Evolutionary conservation across 37 sponge, comb jelly and placozoan species (phyloP).

Genomic region (Crambe crambe): DNA sequence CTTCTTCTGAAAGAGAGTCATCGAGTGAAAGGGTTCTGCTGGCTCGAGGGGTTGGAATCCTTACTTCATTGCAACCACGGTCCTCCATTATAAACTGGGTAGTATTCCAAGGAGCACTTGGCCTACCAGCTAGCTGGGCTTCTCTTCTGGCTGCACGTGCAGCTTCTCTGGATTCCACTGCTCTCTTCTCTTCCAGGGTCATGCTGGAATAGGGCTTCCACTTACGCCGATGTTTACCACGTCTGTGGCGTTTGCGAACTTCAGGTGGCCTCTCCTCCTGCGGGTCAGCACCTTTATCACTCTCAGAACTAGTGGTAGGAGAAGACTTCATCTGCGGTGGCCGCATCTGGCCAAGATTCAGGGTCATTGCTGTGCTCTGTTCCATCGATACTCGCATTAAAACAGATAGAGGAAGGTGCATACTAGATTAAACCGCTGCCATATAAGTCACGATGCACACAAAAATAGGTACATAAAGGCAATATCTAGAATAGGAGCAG

Average conservation of each 20-base stretch:
- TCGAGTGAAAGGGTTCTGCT: slow-evolving; percentile 37
- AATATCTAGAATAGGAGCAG: background rate
- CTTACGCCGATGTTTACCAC: slow-evolving; percentile 45
- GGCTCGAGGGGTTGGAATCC: slow-evolving; percentile 7
- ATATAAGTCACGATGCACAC: background rate
- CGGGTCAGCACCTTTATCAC: slow-evolving; percentile 21
- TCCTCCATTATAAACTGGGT: slow-evolving; percentile 77
- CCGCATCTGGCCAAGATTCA: background rate
- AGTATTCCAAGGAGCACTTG: slow-evolving; percentile 62
- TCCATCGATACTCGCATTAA: slow-evolving; percentile 1
- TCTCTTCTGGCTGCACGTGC: slow-evolving; percentile 42
- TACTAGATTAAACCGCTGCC: background rate
- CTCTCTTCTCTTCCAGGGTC: slow-evolving; percentile 41
- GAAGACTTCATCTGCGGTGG: background rate
- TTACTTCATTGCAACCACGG: slow-evolving; percentile 16
- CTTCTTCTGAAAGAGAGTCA: slow-evolving; percentile 57
- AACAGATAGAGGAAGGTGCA: background rate
- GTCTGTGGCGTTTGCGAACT: slow-evolving; percentile 20
- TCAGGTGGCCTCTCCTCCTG: background rate
- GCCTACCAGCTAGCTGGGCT: slow-evolving; percentile 26
- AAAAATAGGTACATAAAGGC: background rate
- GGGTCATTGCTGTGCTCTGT: background rate
- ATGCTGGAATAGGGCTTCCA: slow-evolving; percentile 63
- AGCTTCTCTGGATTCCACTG: slow-evolving; percentile 24
- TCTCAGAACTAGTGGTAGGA: slow-evolving; percentile 18